Base-by-base conservation (phyloP, 1,140 invertebrate species). In the Ericerus pela region DNA sequence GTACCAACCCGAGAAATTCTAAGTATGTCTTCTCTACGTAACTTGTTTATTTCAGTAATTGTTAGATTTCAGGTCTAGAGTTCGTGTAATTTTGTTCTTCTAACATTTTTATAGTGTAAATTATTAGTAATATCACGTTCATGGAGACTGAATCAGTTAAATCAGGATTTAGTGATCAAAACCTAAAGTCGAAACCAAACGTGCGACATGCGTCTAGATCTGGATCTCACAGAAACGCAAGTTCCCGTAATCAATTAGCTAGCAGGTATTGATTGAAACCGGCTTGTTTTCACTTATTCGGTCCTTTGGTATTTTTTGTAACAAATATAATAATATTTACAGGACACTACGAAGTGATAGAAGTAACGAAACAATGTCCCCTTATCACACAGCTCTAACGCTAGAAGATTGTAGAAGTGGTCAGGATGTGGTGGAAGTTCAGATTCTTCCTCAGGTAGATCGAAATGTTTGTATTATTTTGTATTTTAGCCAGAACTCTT, bases 391-490 rank as follows among this genome's bases (percentile, higher is more conserved):
- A n/a, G 81, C 80, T 58, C 81, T 85, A 0, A 84, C 82, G 60
- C 75, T 85, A 51, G 79, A 80, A 59, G 77, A 81, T 60, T 78
- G 72, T 43, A 77, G 76, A 5, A 75, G 77, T 72, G 84, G 78
- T 2, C 82, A 85, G 66, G 85, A 91, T 70, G 82, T 88, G 5
- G 88, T 90, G 37, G 85, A 91, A 72, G 89, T 94, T 47, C 88
- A 93, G 71, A 93, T 94, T 59, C 69, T 96, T 36, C 89, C 90
- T 0, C 76, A 93, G n/a, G n/a, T n/a, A n/a, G n/a, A n/a, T n/a
- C n/a, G n/a, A n/a, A n/a, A n/a, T n/a, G n/a, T n/a, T n/a, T n/a
- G n/a, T n/a, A n/a, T n/a, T n/a, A n/a, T n/a, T n/a, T n/a, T n/a
- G n/a, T n/a, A n/a, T n/a, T n/a, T n/a, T n/a, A n/a, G n/a, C n/a